Evolutionary conservation across 1,140 invertebrate species (phyloP), one percentile per base, ranked within the genome.

Genomic region (Hylyphantes graminicola): DNA sequence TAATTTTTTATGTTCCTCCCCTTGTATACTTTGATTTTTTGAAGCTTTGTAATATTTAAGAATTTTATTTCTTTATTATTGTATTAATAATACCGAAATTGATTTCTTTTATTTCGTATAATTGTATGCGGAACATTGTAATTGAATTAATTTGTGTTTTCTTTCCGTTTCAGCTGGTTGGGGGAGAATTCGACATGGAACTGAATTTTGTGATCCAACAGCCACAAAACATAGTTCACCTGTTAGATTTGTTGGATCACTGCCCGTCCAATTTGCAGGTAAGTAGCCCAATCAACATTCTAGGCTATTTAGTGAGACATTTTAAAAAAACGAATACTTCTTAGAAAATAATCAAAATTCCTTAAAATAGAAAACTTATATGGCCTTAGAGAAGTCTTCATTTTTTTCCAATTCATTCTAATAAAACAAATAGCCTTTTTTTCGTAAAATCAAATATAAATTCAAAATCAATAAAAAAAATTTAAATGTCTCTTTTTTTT

Each of bases 141-240:
- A n/a, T n/a, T n/a, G n/a, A n/a, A 35, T 35, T 35, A 35, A 35
- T 35, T 35, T 35, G 2, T 35, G 35, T 61, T 61, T 78, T 11
- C n/a, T 51, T 79, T 9, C 11, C 35, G 91, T 94, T 87, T 53
- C 93, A 99, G 97, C 92, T 99, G 88, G 98, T 99, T 87, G 97
- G 97, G 79, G 98, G 97, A 86, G 96, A 98, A 91, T 99, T 99
- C 92, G 98, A 99, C 92, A 97, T 99, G 95, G 98, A 99, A 92
- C 93, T 98, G 89, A 98, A 99, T 92, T 99, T 99, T 91, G 96
- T 99, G 86, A 98, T 99, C 89, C 96, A 98, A 90, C 96, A 99
- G 91, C 94, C 96, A 80, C 95, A 97, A 91, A 99, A 98, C 91
- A 97, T 99, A 88, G 94, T 96, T 89, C 96, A 98, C 91, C 99